phyloP scores from a whole-genome alignment of 2,797 vertebrate species.

The Picus viridis region DNA sequence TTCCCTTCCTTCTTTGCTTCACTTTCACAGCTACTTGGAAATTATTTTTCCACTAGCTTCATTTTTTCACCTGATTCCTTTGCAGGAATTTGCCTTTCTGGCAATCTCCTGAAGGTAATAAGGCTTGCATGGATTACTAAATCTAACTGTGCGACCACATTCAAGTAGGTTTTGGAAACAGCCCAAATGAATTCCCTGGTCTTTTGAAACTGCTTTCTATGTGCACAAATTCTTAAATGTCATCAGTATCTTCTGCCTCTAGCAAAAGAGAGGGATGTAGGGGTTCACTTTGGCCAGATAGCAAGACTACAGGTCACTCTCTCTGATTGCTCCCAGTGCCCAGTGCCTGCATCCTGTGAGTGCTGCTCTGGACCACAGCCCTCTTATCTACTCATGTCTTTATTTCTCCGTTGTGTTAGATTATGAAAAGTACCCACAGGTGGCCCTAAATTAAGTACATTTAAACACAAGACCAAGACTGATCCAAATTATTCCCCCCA shows the following conservation, averaged over 20 bases:
- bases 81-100: neutral
- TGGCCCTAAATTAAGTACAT: neutral
- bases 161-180: neutral
- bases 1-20: neutral
- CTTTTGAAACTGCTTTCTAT: neutral
- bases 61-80: neutral
- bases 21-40: neutral
- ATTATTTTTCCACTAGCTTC: neutral
- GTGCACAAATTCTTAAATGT: neutral
- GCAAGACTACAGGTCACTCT: neutral
- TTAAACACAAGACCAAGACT: neutral
- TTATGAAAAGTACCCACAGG: neutral
- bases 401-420: neutral
- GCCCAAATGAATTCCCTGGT: neutral
- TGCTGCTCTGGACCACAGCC: neutral
- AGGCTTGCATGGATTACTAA: neutral
- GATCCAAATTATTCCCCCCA: neutral
- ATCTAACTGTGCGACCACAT: neutral
- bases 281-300: neutral
- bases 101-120: neutral
- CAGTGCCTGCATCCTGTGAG: fast-evolving
- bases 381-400: neutral
- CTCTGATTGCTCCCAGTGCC: neutral
- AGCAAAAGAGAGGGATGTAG: neutral
- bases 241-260: neutral